Evolutionary conservation across 2,113 vertebrate genomes (phyloP), one percentile per base, ranked within the genome.

Genomic region (Chaetops frenatus): DNA sequence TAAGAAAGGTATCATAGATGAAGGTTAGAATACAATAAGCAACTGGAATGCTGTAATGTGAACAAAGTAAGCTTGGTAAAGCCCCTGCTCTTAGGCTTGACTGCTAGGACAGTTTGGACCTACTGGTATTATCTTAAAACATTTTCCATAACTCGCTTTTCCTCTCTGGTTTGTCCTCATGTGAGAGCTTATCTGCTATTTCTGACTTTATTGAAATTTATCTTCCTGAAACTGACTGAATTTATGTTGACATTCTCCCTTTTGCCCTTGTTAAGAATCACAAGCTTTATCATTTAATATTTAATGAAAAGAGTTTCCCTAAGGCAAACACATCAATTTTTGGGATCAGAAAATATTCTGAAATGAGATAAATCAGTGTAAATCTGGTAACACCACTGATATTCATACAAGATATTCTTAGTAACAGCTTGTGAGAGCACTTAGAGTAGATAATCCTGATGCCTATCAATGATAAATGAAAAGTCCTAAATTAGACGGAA

Each of bases 231-330:
- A 42, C 58, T 35, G 15, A 31, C 42, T 62, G 64, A 94, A 94
- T 84, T 86, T 91, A 64, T 81, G 65, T 86, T 89, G 45, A 78
- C 16, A 6, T 66, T 94, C 69, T 78, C 38, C 18, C 27, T 86
- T 84, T 86, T 58, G 54, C 57, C 45, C n/a, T 93, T 88, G 51
- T 36, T 66, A 73, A 83, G 67, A 79, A 86, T 69, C 83, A 83
- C 9, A 76, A 95, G 51, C 14, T 92, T 92, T 89, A 96, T 84
- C 56, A 42, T 84, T 91, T 74, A 18, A 20, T 73, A 54, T 66
- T 91, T 89, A 92, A 96, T 66, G 60, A 95, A 74, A 92, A 94
- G 50, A 62, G 64, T 44, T 21, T 80, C 89, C 91, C 56, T 58
- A 70, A 62, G 77, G 93, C 64, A 88, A 86, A 45, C 22, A 65